Conservation (phyloP, 2,888 invertebrate genomes). For the Apamea anceps region DNA sequence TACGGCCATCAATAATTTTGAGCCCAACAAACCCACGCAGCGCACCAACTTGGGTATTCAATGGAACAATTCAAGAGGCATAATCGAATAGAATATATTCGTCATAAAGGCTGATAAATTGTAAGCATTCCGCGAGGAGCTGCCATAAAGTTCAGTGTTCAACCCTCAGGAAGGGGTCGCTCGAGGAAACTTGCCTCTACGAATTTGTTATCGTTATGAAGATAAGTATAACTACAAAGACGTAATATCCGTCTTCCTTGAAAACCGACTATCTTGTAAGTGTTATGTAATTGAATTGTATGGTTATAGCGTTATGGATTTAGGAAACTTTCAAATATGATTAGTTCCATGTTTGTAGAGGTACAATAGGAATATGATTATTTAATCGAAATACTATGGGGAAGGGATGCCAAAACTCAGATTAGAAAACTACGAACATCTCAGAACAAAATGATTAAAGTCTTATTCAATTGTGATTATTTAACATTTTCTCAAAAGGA, state of each 20-base stretch:
- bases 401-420: neutral
- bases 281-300: slow-evolving; percentile 62
- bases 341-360: slow-evolving; percentile 26
- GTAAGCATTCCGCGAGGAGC: slow-evolving; percentile 65
- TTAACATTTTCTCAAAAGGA: neutral
- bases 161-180: slow-evolving; percentile 65
- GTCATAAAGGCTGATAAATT: slow-evolving; percentile 70
- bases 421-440: neutral
- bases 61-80: slow-evolving; percentile 65
- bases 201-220: slow-evolving; percentile 63
- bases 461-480: neutral
- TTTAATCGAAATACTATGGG: neutral
- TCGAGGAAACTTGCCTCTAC: slow-evolving; percentile 65
- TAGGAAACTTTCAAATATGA: slow-evolving; percentile 29
- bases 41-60: slow-evolving; percentile 57
- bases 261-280: slow-evolving; percentile 57
- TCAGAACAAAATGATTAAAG: neutral
- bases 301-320: slow-evolving; percentile 32
- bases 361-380: neutral
- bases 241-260: slow-evolving; percentile 50
- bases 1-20: slow-evolving; percentile 28
- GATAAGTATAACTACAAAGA: slow-evolving; percentile 63
- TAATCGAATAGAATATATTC: slow-evolving; percentile 71
- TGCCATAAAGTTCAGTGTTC: slow-evolving; percentile 66
- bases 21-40: slow-evolving; percentile 37